Base-by-base conservation (phyloP, 35 echinoderm and acorn worm genomes). In the Ophioderma brevispina region DNA sequence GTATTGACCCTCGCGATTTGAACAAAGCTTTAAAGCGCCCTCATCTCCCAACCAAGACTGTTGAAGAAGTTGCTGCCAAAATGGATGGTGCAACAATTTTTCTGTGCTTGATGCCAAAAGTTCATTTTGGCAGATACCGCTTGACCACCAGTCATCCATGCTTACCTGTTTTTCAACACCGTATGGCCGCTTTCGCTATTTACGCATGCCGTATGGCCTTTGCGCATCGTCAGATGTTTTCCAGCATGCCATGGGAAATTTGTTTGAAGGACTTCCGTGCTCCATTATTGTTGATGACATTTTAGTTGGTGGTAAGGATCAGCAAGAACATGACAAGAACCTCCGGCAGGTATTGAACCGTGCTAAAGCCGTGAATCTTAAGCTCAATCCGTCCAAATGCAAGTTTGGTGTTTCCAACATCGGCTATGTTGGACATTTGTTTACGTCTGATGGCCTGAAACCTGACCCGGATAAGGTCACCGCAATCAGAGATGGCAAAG, bases 11-110 rank as follows among this genome's bases (percentile, higher is more conserved):
- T 33, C 21, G 46, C 0, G 90, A 92, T 34, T 81, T 92, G 10
- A 78, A 92, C 36, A 37, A 78, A 42, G 89, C 89, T 11, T 18
- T 85, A 13, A 76, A 88, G 32, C 32, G 43, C 31, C 38, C 55
- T 1, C 89, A 91, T 33, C 70, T 86, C 49, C 90, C 83, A 5
- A 92, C 77, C 59, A 35, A 36, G 13, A 92, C 75, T 76, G 75
- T 92, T 41, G 83, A 92, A 63, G 55, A 92, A 86, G 76, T 79
- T 78, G 64, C 50, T 34, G 78, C n/a, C n/a, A n/a, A n/a, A n/a
- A n/a, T n/a, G n/a, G n/a, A n/a, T n/a, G n/a, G n/a, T n/a, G n/a
- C 40, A 8, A 85, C 40, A 49, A 33, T 85, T 14, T 85, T 85
- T 85, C 82, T 1, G 33, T 35, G 30, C 49, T 85, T 2, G 43